Evolutionary conservation across 2,113 vertebrate species (phyloP).

Genomic region (Cryptomyrus ogoouensis): DNA sequence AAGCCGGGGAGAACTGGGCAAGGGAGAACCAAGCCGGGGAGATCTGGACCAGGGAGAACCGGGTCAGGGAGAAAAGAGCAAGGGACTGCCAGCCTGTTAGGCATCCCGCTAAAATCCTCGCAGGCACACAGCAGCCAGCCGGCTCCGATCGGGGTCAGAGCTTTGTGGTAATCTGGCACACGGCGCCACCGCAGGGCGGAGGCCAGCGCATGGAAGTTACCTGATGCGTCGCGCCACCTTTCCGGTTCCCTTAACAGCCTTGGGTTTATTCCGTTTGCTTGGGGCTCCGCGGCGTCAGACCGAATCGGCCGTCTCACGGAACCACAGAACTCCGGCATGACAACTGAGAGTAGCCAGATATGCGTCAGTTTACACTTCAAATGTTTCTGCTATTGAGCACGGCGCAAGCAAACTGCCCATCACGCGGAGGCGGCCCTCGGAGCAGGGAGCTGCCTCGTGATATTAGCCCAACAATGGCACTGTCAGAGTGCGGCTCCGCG

Average conservation of each 20-base stretch:
- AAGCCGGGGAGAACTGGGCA: too few species aligned
- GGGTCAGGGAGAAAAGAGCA: background rate
- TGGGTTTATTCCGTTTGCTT: conserved; percentile 53
- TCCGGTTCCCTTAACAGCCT: conserved; percentile 67
- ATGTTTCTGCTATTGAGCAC: conserved; percentile 60
- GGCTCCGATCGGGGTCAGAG: conserved; percentile 45
- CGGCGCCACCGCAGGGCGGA: conserved; percentile 60
- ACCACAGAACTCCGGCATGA: conserved; percentile 64
- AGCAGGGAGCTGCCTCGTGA: conserved; percentile 52
- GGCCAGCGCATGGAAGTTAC: conserved; percentile 63
- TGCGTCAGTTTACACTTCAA: conserved; percentile 68
- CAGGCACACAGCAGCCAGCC: conserved; percentile 47
- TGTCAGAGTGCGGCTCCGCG: conserved; percentile 21
- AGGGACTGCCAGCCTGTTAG: background rate
- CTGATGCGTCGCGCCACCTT: conserved; percentile 73
- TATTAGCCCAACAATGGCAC: conserved; percentile 39
- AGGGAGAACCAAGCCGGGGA: too few species aligned
- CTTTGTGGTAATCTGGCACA: conserved; percentile 46
- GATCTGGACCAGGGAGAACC: too few species aligned
- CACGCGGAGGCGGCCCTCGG: conserved; percentile 47
- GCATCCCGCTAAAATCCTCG: conserved; percentile 8
- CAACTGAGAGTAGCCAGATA: conserved; percentile 71
- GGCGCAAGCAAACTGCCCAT: conserved; percentile 61
- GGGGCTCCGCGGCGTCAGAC: conserved; percentile 64
- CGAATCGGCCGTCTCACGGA: conserved; percentile 68